Evolutionary conservation across 2,888 invertebrate species (phyloP), one percentile per base, ranked within the genome.

Genomic region (Troides oblongomaculatus): DNA sequence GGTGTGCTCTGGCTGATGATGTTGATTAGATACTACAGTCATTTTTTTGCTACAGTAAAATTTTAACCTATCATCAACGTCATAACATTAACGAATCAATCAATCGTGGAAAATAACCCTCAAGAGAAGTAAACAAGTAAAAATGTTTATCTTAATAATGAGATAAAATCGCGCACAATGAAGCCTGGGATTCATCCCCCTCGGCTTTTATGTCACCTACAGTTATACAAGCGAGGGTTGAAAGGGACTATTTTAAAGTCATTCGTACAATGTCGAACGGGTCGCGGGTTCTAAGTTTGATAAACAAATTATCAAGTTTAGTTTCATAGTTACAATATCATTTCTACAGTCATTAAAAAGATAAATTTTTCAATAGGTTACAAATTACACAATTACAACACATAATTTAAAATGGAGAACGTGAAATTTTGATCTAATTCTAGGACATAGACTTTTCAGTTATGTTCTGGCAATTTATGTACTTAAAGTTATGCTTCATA

Each of bases 211-310:
- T 50, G 69, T 61, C 67, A 46, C 21, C 43, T 62, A 64, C 57
- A 64, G 64, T 46, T 60, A 43, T 60, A 43, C 60, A 53, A n/a
- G 43, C 46, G 67, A 64, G 70, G 67, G 70, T 61, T 46, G 56
- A 21, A 60, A 64, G 70, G 64, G 66, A 57, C n/a, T 71, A 71
- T 71, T 64, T 36, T 62, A 64, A 61, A 61, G 64, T 71, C 70
- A 50, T 36, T 23, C 67, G 61, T 14, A 57, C 10, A 30, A 68
- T 71, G 62, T 64, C 68, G 59, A 63, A 50, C 50, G 25, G 43
- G 62, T 46, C 58, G 46, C n/a, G 8, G 57, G 7, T 57, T 39
- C 56, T 50, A 8, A 62, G 53, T n/a, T n/a, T n/a, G 1, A 53
- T 53, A 53, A 36, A 61, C 60, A 30, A 56, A 53, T 66, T 66